Base-by-base conservation (phyloP, 2,113 vertebrate genomes). In the Gymnocephalus cernua region DNA sequence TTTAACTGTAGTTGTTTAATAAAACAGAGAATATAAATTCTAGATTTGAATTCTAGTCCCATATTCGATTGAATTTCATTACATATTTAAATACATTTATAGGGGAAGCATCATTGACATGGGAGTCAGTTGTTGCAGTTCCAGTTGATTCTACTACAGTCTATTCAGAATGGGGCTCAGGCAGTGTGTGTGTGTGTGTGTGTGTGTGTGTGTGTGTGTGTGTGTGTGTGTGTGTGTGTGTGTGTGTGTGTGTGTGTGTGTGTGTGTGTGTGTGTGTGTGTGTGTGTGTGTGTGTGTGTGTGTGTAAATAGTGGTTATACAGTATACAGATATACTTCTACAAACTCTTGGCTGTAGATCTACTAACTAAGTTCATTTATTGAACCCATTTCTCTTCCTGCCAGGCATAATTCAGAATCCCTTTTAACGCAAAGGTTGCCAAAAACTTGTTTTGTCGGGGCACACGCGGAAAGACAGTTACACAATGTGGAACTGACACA, bases 361-460 rank as follows among this genome's bases (percentile, higher is more conserved):
- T 50, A 8, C 14, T 51, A 67, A 41, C 7, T 27, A 56, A 21
- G 25, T 35, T 59, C 10, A 19, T 67, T 44, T 32, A 57, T 29
- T 74, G n/a, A 51, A 54, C 50, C 41, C 4, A 57, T 35, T 71
- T 83, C 71, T 67, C n/a, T 67, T 47, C 19, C 67, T 25, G 25
- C 48, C 62, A 44, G 38, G 14, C 32, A 41, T 82, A 4, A 58
- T 64, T 58, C 41, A 74, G 41, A 74, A 25, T 27, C 41, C 27
- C 6, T 67, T 67, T 67, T 56, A 80, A 59, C 47, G 35, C 70
- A 71, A 59, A 71, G 32, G 45, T 29, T 71, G 71, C 69, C 32
- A 56, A 45, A 64, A 67, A 68, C 44, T 65, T 65, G 32, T 68
- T 78, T 70, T 65, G n/a, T 41, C 35, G 21, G 21, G 15, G 35